Conservation (phyloP, 2,888 invertebrate species). For the Trichopria drosophilae region DNA sequence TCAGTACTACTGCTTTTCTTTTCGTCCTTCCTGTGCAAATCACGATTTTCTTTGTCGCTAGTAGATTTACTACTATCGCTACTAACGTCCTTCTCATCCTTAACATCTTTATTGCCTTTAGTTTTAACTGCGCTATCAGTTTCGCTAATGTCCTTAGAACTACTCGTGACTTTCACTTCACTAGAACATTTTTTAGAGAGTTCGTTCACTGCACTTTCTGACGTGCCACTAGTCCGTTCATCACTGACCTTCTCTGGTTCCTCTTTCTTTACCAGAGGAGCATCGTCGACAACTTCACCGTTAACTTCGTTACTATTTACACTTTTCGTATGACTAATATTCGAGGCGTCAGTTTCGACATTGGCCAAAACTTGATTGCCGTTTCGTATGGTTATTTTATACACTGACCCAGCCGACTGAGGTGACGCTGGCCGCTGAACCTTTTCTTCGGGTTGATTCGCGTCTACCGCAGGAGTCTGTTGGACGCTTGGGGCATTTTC, state of each 20-base stretch:
- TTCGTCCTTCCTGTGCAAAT: constrained; percentile 59
- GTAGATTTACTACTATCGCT: constrained; percentile 60
- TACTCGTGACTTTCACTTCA: constrained; percentile 45
- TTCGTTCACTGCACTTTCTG: constrained; percentile 33
- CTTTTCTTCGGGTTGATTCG: constrained; percentile 28
- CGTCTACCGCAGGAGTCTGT: constrained; percentile 35
- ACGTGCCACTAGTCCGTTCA: too few relatives aligned
- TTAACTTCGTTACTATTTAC: constrained; percentile 42
- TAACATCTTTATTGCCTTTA: constrained; percentile 41
- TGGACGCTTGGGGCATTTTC: constrained; percentile 22
- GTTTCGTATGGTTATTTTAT: constrained; percentile 73
- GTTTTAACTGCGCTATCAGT: constrained; percentile 32
- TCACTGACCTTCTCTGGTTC: too few relatives aligned
- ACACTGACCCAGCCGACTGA: constrained; percentile 54
- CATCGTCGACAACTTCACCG: constrained; percentile 39
- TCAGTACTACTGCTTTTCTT: constrained; percentile 47
- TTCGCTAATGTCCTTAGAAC: constrained; percentile 45
- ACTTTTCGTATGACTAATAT: constrained; percentile 44
- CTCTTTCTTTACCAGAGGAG: constrained; percentile 22
- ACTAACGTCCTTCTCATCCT: constrained; percentile 40
- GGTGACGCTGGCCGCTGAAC: too few relatives aligned
- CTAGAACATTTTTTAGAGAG: constrained; percentile 36
- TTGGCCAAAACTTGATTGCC: constrained; percentile 72
- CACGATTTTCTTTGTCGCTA: constrained; percentile 60
- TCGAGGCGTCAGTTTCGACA: constrained; percentile 57